These are phyloP conservation scores for Brachyptera putata DNA, from an alignment of 2,888 invertebrate genomes.

Conservation along the genomic window DNA sequence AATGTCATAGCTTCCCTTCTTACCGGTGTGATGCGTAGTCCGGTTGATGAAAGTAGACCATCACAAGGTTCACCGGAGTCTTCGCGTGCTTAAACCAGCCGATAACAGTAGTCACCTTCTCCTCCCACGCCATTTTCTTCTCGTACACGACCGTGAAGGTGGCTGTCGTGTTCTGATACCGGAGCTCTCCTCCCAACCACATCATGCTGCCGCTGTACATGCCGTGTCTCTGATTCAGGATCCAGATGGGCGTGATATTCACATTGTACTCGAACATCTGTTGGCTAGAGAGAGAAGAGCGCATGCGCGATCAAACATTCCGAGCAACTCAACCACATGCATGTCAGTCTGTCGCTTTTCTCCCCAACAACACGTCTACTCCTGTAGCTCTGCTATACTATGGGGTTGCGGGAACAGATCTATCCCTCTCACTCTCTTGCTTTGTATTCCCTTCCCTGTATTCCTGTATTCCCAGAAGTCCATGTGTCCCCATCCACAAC, in stretches of 20 bases:
- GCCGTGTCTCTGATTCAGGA: neutral
- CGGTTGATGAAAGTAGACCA: conserved; percentile 15
- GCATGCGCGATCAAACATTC: too few species aligned
- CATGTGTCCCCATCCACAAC: too few species aligned
- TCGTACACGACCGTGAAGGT: neutral
- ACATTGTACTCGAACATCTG: conserved; percentile 6
- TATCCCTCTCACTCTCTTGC: too few species aligned
- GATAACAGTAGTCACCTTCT: conserved; percentile 1
- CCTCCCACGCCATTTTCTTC: neutral
- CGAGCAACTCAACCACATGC: too few species aligned
- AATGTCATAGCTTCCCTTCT: too few species aligned
- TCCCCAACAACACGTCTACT: too few species aligned
- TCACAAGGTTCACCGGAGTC: conserved; percentile 5
- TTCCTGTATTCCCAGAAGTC: too few species aligned
- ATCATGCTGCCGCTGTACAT: conserved; percentile 1
- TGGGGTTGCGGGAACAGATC: too few species aligned
- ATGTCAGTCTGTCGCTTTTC: too few species aligned
- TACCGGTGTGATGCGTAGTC: neutral
- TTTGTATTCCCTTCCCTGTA: too few species aligned
- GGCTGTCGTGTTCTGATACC: neutral
- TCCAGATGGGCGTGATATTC: conserved; percentile 3
- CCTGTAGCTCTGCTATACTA: too few species aligned
- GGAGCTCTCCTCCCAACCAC: conserved; percentile 13
- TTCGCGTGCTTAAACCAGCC: neutral
- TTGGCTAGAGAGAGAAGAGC: too few species aligned